Conservation (phyloP, 2,797 vertebrate species). For the Aldrovandia affinis region DNA sequence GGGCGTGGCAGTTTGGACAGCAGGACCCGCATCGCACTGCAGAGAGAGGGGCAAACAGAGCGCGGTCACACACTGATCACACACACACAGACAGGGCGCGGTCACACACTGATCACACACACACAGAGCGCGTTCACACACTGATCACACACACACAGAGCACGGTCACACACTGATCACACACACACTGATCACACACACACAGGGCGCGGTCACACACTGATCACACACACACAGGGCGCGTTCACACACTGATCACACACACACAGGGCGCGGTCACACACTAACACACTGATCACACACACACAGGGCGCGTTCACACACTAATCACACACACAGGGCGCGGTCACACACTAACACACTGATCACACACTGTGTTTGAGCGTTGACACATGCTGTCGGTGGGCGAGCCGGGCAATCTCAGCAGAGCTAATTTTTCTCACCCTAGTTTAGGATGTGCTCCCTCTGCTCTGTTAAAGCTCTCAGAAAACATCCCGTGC, state of each 20-base stretch:
- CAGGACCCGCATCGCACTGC: constrained; percentile 95
- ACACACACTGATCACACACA: too few species aligned
- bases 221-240: too few species aligned
- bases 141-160: too few species aligned
- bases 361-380: too few species aligned
- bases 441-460: not conserved
- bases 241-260: not conserved
- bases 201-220: not conserved
- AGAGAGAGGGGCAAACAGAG: constrained; percentile 1
- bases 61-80: not conserved
- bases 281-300: too few species aligned
- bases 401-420: too few species aligned
- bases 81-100: not conserved
- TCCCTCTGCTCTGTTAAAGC: not conserved
- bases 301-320: not conserved
- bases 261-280: too few species aligned
- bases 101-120: too few species aligned
- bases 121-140: too few species aligned
- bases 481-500: not conserved
- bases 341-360: too few species aligned
- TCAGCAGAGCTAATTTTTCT: not conserved
- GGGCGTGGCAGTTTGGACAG: constrained; percentile 95
- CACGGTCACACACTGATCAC: too few species aligned
- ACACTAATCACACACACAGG: too few species aligned
- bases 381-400: not conserved